These are phyloP conservation scores for Rhyacophila evoluta DNA, from an alignment of 2,888 invertebrate species.

Conservation along the genomic window DNA sequence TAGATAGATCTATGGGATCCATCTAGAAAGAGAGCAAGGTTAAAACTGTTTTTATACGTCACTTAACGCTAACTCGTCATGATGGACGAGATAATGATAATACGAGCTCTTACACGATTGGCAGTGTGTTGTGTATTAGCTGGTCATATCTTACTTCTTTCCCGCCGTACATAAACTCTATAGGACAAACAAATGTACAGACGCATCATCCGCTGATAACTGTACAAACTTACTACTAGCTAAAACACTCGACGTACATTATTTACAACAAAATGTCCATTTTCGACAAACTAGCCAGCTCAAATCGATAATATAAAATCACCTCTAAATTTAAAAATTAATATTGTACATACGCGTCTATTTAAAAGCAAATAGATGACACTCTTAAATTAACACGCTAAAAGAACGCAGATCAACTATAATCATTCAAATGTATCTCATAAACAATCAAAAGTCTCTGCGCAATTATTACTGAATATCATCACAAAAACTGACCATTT, in stretches of 20 bases:
- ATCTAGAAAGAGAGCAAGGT: no score
- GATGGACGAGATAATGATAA: conserved; percentile 46
- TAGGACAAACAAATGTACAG: conserved; percentile 38
- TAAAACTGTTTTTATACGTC: no score
- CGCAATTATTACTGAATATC: neutral
- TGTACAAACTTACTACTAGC: neutral
- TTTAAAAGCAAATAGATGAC: neutral
- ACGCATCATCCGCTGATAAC: neutral
- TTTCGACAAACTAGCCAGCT: neutral
- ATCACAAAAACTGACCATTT: neutral
- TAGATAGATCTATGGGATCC: no score
- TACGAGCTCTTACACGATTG: conserved; percentile 50
- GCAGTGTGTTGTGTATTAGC: conserved; percentile 53
- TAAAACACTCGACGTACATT: conserved; percentile 4
- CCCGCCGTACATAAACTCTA: conserved; percentile 35
- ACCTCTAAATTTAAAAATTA: neutral
- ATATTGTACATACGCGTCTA: neutral
- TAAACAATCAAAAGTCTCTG: neutral
- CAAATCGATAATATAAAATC: neutral
- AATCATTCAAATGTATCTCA: neutral
- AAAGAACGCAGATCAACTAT: neutral
- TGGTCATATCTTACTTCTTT: conserved; percentile 34
- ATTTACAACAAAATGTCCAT: conserved; percentile 1
- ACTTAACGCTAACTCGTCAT: conserved; percentile 27
- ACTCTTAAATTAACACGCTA: neutral